Base-by-base conservation (phyloP, 2,888 invertebrate genomes). In the Ornithoptera priamus region DNA sequence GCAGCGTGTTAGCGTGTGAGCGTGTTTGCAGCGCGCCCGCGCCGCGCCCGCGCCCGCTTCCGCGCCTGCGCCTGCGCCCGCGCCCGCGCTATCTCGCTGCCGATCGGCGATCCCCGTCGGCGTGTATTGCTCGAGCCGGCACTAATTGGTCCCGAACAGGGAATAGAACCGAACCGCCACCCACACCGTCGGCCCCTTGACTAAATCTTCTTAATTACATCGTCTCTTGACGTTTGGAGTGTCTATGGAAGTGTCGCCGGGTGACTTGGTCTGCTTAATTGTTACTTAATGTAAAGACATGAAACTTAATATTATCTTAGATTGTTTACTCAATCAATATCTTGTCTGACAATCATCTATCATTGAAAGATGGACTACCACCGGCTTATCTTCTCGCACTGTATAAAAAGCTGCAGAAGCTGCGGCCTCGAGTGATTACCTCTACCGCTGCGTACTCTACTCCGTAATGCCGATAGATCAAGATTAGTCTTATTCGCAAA, bases 101-200 rank as follows among this genome's bases (percentile, higher is more conserved):
- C 56, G 68, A 67, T 69, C 71, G 39, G 69, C 72, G 76, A 76
- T 76, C 78, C 78, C 70, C 70, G 75, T 71, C 80, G 78, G 77
- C 75, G 73, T 75, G 73, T 72, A 72, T 73, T 68, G 73, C 76
- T 74, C 71, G 72, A 76, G 74, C 78, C 82, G 81, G 73, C 77
- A 78, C 82, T 85, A 85, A 85, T 85, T 82, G 84, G 81, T 71
- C 76, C 72, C 74, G 59, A 66, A 70, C 72, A 73, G 75, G 75
- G 71, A 62, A 69, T 39, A 67, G 72, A 68, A 53, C 71, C 75
- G 77, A 68, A 53, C 71, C 75, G 77, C 79, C 78, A 78, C 80
- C 80, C 78, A 77, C 77, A 75, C 72, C 74, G 75, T 62, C 72
- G 65, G 70, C 65, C 75, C 72, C 75, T 72, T 67, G 72, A 74